Evolutionary conservation across 2,797 vertebrate genomes (phyloP).

Genomic region (Tolypeutes matacus): DNA sequence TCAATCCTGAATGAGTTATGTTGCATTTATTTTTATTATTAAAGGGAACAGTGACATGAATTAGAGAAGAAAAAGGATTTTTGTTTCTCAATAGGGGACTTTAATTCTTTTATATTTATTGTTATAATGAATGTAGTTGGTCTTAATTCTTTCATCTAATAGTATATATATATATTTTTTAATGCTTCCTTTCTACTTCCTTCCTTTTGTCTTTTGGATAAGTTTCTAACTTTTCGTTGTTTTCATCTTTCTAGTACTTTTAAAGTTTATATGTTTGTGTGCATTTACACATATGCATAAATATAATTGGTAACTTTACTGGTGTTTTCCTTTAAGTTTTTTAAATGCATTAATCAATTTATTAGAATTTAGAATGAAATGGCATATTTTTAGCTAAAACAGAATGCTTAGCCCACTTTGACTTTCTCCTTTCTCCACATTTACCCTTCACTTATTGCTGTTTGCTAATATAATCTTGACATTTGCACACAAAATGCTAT

Average conservation of each 20-base stretch:
- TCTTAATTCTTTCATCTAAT: conserved; percentile 19
- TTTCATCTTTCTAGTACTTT: not conserved
- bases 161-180: not conserved
- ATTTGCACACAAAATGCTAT: not conserved
- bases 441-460: not conserved
- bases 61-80: not conserved
- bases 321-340: not conserved
- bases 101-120: conserved; percentile 29
- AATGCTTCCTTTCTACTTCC: not conserved
- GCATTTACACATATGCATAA: not conserved
- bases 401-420: not conserved
- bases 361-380: conserved; percentile 5
- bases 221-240: not conserved
- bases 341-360: not conserved
- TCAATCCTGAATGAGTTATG: not conserved
- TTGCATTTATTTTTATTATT: not conserved
- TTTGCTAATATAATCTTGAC: not conserved
- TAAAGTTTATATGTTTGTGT: not conserved
- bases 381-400: not conserved
- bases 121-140: not conserved
- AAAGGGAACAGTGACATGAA: not conserved
- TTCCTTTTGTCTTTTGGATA: conserved; percentile 4
- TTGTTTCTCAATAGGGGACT: not conserved
- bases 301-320: not conserved
- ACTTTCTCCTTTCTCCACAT: not conserved